A percentile compares a stretch with the other conserved stretches of the same genome.
Evolutionary conservation across 2,888 invertebrate genomes (phyloP).

Genomic region (Xylocampa areola): DNA sequence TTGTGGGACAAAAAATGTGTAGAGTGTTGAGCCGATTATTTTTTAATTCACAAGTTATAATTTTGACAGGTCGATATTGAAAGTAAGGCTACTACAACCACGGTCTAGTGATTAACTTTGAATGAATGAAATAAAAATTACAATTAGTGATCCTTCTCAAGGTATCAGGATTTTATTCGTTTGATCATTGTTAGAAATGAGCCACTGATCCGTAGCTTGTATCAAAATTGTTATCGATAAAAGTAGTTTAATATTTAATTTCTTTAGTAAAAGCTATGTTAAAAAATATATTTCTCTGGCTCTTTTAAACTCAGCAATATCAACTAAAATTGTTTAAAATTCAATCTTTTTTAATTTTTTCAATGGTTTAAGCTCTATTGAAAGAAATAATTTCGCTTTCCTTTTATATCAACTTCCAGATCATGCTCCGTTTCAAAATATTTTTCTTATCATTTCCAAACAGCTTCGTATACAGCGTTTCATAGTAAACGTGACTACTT

Average conservation of each 20-base stretch:
- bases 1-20: constrained; percentile 36
- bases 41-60: constrained; percentile 25
- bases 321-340: no score
- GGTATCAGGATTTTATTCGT: background rate
- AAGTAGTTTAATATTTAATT: no score
- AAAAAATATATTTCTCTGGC: no score
- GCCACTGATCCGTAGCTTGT: no score
- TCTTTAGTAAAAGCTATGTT: no score
- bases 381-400: no score
- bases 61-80: constrained; percentile 38
- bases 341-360: no score
- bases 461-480: background rate
- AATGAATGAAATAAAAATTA: background rate
- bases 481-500: background rate
- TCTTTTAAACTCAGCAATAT: no score
- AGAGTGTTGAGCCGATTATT: constrained; percentile 34
- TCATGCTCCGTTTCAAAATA: background rate
- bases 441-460: background rate
- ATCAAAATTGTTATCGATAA: no score
- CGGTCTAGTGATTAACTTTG: constrained; percentile 1
- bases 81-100: constrained; percentile 4
- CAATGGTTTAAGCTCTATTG: no score
- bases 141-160: background rate
- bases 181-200: no score
- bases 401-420: no score